Evolutionary conservation across 2,888 invertebrate species (phyloP), one percentile per base, ranked within the genome.

Genomic region (Amiota communis): DNA sequence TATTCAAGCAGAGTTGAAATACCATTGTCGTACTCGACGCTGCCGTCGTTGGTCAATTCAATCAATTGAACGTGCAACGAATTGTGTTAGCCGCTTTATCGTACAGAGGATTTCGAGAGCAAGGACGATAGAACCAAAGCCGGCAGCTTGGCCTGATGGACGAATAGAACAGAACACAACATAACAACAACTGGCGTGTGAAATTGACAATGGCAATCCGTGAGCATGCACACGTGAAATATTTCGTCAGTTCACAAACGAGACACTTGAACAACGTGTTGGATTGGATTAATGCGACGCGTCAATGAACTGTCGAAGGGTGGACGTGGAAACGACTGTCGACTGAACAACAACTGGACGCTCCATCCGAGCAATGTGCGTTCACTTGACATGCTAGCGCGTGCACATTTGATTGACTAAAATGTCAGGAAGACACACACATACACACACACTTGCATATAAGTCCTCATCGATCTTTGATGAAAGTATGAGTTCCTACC

Each of bases 31-130:
- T 51, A 1, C 13, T 51, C n/a, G 59, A 15, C 59, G 36, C 20
- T 9, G 17, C 59, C 20, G 13, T 15, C 17, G 2, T 59, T 59
- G 65, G 65, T 83, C 85, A 83, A 84, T 84, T 83, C 82, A 83
- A 84, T 81, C 83, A 86, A 85, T 81, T 81, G 85, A 83, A 86
- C 85, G 86, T 86, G 83, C 82, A 81, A 74, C 79, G 83, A 82
- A 78, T 81, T 80, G 83, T 76, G 51, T 49, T 61, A 63, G 49
- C 56, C 49, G 20, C 65, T 20, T 48, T 15, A 49, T 46, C 8
- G 15, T 65, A 65, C 49, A 65, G 65, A 17, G 49, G 36, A 36
- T 2, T 65, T 17, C n/a, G 48, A 17, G 48, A 11, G 48, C 65
- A 65, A 36, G 36, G 10, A 64, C 64, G 59, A 59, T 20, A 59